Conservation (phyloP, 2,797 vertebrate genomes). For the Agapornis canus region DNA sequence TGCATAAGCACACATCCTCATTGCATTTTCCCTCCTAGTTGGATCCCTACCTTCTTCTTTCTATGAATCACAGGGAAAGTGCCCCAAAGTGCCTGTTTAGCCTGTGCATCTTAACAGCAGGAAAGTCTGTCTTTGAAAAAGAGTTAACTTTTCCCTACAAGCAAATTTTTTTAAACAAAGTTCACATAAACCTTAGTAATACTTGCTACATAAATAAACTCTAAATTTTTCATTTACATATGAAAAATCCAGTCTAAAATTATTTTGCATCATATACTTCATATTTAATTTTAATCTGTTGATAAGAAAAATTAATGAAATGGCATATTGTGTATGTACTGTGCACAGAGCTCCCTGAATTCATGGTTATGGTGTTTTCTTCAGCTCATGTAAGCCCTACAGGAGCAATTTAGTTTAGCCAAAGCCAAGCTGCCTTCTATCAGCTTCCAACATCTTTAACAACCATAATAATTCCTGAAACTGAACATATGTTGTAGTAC, state of each 20-base stretch:
- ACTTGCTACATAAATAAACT: background rate
- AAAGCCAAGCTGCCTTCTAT: constrained; percentile 55
- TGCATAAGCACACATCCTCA: background rate
- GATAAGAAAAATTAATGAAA: constrained; percentile 9
- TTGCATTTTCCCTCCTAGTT: background rate
- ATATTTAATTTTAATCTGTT: constrained; percentile 14
- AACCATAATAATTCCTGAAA: constrained; percentile 34
- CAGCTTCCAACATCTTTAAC: constrained; percentile 5
- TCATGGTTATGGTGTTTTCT: background rate
- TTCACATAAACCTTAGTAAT: background rate
- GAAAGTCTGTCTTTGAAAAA: background rate
- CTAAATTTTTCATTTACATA: background rate
- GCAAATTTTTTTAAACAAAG: background rate
- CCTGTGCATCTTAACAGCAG: background rate
- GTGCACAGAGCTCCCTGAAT: background rate
- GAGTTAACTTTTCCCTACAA: background rate
- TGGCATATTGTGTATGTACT: background rate
- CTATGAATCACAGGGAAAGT: background rate
- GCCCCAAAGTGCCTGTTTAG: background rate
- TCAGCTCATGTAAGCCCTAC: background rate
- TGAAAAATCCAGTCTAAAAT: background rate
- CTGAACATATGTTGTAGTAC: background rate
- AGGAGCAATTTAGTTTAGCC: constrained; percentile 26
- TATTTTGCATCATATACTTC: background rate
- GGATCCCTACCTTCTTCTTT: background rate